Percentiles rank a stretch among this genome's conserved stretches.
Conservation (phyloP, 2,113 vertebrate species). For the Sitta europaea region DNA sequence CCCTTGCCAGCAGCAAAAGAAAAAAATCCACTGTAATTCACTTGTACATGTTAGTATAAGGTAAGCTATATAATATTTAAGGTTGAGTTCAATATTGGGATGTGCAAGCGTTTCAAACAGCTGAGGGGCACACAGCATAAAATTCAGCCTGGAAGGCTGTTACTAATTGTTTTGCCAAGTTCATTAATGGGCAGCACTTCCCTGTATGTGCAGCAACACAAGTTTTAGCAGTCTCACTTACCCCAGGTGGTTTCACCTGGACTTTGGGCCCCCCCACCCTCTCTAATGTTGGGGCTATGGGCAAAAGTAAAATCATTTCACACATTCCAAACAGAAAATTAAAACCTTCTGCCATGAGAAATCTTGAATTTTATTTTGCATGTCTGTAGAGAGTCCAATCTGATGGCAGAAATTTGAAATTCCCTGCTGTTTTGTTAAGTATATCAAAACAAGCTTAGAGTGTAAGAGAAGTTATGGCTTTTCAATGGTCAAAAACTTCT, state of each 20-base stretch:
- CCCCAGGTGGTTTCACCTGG: not conserved
- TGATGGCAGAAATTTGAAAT: conserved; percentile 17
- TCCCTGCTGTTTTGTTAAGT: not conserved
- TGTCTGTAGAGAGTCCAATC: not conserved
- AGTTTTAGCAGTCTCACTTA: not conserved
- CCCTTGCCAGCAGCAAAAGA: not conserved
- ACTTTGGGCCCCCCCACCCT: not conserved
- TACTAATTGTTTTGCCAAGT: not conserved
- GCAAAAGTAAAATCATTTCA: not conserved
- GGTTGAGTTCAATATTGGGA: rapidly evolving
- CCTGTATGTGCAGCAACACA: not conserved
- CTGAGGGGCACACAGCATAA: not conserved
- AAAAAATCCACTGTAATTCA: not conserved
- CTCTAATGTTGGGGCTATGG: not conserved
- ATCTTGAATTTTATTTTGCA: not conserved
- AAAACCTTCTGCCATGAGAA: not conserved
- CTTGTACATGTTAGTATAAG: not conserved
- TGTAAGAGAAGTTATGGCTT: not conserved
- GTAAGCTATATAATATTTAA: not conserved
- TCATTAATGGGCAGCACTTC: not conserved
- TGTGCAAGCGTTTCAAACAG: not conserved
- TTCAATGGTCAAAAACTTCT: not conserved
- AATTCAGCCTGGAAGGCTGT: not conserved
- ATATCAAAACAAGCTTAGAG: not conserved
- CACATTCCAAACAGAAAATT: not conserved